Percentiles rank a stretch among this genome's conserved stretches.
Conservation (phyloP, 2,888 invertebrate species). For the Tridacna gigas region DNA sequence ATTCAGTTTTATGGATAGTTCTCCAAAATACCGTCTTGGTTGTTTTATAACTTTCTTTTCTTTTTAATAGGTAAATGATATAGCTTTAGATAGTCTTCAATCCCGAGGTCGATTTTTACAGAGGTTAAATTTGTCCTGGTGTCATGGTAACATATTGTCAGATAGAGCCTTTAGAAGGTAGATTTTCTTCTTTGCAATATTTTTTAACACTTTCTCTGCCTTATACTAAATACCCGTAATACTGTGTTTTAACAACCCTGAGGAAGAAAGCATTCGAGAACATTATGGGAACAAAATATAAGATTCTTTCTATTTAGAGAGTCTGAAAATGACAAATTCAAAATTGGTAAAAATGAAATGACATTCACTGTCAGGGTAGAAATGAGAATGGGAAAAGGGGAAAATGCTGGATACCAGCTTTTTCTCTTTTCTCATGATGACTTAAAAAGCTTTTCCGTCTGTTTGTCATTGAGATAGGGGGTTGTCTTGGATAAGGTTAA, state of each 20-base stretch:
- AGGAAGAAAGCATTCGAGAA: too few species aligned
- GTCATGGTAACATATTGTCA: constrained; percentile 90
- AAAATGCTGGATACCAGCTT: not conserved
- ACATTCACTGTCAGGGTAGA: not conserved
- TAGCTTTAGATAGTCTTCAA: constrained; percentile 73
- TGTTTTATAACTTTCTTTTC: not conserved
- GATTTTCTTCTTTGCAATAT: constrained; percentile 19
- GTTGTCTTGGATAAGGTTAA: not conserved
- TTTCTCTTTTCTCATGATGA: not conserved
- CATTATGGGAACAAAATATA: too few species aligned
- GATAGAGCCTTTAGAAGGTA: constrained; percentile 86
- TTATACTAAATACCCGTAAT: too few species aligned
- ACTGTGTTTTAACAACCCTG: too few species aligned
- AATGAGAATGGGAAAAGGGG: not conserved
- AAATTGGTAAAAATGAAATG: not conserved
- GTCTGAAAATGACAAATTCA: not conserved
- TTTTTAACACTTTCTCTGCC: too few species aligned
- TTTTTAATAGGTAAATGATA: constrained; percentile 75
- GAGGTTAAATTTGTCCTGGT: constrained; percentile 95
- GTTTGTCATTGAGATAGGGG: not conserved
- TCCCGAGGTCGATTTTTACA: constrained; percentile 86
- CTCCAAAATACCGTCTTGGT: too few species aligned
- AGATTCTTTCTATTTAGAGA: too few species aligned
- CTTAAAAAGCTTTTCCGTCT: not conserved
- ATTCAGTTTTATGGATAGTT: too few species aligned